phyloP scores from a whole-genome alignment of 2,113 vertebrate genomes.

The Oreocharis arfaki region DNA sequence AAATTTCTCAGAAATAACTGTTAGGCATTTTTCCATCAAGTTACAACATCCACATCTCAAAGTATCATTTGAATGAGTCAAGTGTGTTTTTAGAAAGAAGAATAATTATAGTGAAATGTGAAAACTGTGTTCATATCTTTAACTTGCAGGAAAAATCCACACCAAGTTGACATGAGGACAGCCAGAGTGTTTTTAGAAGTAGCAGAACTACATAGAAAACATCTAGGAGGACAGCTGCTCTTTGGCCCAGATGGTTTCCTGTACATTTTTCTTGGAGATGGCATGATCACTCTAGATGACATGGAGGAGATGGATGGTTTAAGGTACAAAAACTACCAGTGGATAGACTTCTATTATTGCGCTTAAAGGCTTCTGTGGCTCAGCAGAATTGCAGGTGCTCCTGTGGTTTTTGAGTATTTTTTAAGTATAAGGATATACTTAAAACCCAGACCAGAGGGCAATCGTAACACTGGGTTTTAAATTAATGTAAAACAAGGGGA shows the following conservation, averaged over 20 bases:
- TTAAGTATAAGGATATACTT: not conserved
- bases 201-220: conserved; percentile 93
- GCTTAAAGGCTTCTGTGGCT: not conserved
- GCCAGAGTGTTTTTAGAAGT: conserved; percentile 91
- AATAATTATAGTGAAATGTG: not conserved
- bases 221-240: conserved; percentile 92
- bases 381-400: not conserved
- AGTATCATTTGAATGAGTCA: not conserved
- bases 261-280: conserved; percentile 93
- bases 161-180: conserved; percentile 90
- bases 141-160: conserved; percentile 87
- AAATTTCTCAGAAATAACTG: not conserved
- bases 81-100: not conserved
- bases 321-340: conserved; percentile 76
- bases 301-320: conserved; percentile 99
- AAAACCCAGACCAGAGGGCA: not conserved
- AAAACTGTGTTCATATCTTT: not conserved
- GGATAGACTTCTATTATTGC: not conserved
- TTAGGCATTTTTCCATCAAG: not conserved
- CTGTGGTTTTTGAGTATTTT: not conserved
- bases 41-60: not conserved
- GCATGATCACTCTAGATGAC: conserved; percentile 98
- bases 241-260: conserved; percentile 91
- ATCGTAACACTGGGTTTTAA: not conserved
- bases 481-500: not conserved